Evolutionary conservation across 2,888 invertebrate species (phyloP).

Genomic region (Pterostichus madidus): DNA sequence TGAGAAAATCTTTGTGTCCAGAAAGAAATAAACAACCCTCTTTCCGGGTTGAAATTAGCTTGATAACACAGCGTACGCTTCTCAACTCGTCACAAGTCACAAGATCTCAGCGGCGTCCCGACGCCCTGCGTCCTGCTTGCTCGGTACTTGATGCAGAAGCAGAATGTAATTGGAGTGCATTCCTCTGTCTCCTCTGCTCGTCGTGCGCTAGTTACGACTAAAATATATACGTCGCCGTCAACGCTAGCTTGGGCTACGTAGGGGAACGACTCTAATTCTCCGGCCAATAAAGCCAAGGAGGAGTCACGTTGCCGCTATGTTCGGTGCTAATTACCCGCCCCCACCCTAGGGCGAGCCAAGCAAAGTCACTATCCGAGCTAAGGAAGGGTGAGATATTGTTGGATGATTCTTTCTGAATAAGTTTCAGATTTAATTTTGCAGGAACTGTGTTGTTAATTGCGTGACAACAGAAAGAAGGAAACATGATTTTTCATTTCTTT

Average conservation of each 20-base stretch:
- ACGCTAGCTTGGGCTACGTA: slow-evolving; percentile 38
- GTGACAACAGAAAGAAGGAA: too few relatives aligned
- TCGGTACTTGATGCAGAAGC: slow-evolving; percentile 65
- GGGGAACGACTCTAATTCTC: slow-evolving; percentile 71
- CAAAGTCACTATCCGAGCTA: background rate
- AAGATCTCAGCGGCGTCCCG: background rate
- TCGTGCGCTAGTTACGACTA: slow-evolving; percentile 63
- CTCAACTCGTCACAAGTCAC: background rate
- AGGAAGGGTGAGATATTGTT: slow-evolving; percentile 30
- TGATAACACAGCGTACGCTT: slow-evolving; percentile 47
- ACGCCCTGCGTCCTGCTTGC: background rate
- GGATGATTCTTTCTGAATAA: slow-evolving; percentile 52
- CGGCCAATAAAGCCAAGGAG: slow-evolving; percentile 71
- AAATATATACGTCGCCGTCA: slow-evolving; percentile 64
- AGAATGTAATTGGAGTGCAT: slow-evolving; percentile 67
- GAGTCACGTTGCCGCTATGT: slow-evolving; percentile 63
- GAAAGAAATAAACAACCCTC: slow-evolving; percentile 17
- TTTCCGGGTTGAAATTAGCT: slow-evolving; percentile 30
- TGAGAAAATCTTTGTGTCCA: background rate
- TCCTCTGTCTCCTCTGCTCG: slow-evolving; percentile 57
- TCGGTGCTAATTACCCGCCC: slow-evolving; percentile 61
- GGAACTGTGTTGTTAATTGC: background rate
- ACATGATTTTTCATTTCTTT: too few relatives aligned
- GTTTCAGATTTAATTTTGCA: slow-evolving; percentile 50
- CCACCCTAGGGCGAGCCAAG: background rate